Evolutionary conservation across 2,113 vertebrate species (phyloP).

Genomic region (Oncorhynchus gorbuscha): DNA sequence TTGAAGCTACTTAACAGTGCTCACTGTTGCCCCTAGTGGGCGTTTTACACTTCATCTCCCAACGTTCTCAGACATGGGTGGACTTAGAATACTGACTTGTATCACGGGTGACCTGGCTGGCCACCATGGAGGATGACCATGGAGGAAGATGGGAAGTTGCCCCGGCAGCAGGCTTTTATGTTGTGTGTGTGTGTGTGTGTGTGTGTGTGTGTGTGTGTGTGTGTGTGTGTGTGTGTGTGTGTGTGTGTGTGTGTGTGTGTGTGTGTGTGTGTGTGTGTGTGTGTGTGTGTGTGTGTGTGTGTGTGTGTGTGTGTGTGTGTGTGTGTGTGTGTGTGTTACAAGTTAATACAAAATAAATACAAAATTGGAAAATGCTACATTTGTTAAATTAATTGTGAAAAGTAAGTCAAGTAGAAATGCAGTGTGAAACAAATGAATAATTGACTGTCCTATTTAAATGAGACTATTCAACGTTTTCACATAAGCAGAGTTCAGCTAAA

Average conservation of each 20-base stretch:
- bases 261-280: no score
- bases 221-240: no score
- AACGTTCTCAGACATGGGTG: no score
- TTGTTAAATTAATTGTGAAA: slow-evolving; percentile 20
- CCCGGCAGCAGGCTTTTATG: slow-evolving; percentile 44
- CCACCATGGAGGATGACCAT: slow-evolving; percentile 29
- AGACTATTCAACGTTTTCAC: background rate
- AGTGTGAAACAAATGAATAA: background rate
- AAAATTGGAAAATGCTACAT: no score
- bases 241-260: slow-evolving; percentile 3
- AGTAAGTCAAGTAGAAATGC: slow-evolving; percentile 40
- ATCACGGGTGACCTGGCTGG: no score
- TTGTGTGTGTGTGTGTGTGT: slow-evolving; percentile 2
- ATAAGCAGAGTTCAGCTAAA: no score
- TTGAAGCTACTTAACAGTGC: no score
- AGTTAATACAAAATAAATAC: no score
- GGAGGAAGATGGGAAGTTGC: slow-evolving; percentile 39
- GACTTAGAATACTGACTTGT: no score
- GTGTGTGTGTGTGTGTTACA: background rate
- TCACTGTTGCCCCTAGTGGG: no score
- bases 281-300: no score
- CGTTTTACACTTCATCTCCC: no score
- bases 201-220: background rate
- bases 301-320: background rate
- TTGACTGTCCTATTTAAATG: background rate